Conservation (phyloP, 2,113 vertebrate species). For the Actinemys pallida region DNA sequence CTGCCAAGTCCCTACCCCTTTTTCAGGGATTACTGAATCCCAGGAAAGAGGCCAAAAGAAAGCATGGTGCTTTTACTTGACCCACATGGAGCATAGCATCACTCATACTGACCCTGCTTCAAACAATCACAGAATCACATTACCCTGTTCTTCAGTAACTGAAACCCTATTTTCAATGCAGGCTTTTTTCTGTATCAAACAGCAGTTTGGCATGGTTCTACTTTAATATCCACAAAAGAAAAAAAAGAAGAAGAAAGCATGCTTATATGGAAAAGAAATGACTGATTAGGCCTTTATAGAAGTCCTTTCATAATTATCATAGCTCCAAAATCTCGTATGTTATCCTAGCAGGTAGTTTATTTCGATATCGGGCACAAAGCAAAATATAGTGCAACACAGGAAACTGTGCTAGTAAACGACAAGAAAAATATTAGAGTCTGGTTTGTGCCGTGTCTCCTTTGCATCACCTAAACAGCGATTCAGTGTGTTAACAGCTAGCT, state of each 20-base stretch:
- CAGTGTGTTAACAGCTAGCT: background rate
- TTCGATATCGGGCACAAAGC: background rate
- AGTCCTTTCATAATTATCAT: rapidly evolving
- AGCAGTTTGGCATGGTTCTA: background rate
- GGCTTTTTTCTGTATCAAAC: background rate
- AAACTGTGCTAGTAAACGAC: background rate
- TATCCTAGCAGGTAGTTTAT: background rate
- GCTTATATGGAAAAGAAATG: background rate
- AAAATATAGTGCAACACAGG: background rate
- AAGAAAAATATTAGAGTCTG: rapidly evolving
- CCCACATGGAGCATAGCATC: background rate
- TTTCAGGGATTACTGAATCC: background rate
- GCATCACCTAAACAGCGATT: background rate
- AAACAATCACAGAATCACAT: background rate
- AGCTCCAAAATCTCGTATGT: background rate
- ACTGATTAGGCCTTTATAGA: background rate
- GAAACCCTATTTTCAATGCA: background rate
- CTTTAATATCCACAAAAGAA: background rate
- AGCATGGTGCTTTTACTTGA: background rate
- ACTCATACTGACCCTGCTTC: background rate
- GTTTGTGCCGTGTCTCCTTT: background rate
- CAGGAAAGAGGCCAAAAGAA: background rate
- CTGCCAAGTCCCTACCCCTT: background rate
- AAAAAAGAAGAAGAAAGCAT: background rate
- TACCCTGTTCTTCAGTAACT: background rate